Conservation (phyloP, 2,113 vertebrate genomes). For the Microcebus ravelobensis region DNA sequence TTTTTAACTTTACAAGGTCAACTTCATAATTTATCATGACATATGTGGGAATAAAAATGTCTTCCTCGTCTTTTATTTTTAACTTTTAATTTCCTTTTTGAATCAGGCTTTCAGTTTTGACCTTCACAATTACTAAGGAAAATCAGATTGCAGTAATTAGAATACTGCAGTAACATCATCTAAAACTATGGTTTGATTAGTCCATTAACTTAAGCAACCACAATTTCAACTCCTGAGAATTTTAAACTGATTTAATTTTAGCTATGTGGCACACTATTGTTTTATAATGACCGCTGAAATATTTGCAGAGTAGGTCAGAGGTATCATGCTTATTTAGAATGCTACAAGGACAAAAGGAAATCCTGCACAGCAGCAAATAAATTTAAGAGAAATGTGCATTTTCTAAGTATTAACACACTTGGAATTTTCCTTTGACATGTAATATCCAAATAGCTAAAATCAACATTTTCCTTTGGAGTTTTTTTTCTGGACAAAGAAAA, state of each 20-base stretch:
- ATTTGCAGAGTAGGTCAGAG: conserved; percentile 6
- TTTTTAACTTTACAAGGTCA: conserved; percentile 65
- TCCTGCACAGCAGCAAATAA: not conserved
- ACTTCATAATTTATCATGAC: conserved; percentile 47
- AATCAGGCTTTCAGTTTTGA: conserved; percentile 69
- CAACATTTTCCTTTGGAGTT: not conserved
- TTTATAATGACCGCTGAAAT: conserved; percentile 26
- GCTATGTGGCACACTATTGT: not conserved
- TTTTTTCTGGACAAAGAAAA: conserved; percentile 9
- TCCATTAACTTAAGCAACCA: conserved; percentile 49
- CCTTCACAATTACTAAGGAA: conserved; percentile 70
- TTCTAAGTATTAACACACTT: conserved; percentile 27
- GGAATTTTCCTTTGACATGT: not conserved
- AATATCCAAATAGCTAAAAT: conserved; percentile 6
- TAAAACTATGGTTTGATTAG: conserved; percentile 56
- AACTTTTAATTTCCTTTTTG: conserved; percentile 71
- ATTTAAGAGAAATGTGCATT: not conserved
- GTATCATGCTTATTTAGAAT: conserved; percentile 23
- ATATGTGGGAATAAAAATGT: conserved; percentile 45
- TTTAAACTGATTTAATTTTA: conserved; percentile 66
- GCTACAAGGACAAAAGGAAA: not conserved
- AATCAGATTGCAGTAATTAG: conserved; percentile 74
- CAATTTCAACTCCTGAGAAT: conserved; percentile 67
- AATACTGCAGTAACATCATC: conserved; percentile 50
- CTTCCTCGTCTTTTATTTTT: conserved; percentile 58